A percentile compares a stretch with the other conserved stretches of the same genome.
These are phyloP conservation scores for Cuculus canorus DNA, from an alignment of 2,797 vertebrate genomes.

Conservation along the genomic window DNA sequence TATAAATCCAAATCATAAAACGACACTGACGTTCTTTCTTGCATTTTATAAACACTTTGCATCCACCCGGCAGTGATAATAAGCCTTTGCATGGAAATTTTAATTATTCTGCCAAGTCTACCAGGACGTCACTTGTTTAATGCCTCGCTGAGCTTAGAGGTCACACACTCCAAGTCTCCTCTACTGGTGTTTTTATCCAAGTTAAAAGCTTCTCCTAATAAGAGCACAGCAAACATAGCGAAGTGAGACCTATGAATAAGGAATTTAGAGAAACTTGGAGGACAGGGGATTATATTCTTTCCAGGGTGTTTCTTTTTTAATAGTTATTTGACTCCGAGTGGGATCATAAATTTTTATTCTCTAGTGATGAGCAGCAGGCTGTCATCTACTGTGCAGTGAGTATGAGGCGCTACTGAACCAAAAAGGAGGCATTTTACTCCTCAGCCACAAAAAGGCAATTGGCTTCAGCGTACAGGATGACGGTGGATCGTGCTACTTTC, in stretches of 20 bases:
- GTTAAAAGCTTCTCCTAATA: conserved; percentile 11
- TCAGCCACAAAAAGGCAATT: neutral
- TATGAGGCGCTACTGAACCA: neutral
- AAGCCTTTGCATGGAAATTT: conserved; percentile 58
- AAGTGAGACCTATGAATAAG: neutral
- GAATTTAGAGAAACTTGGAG: neutral
- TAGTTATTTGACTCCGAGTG: neutral
- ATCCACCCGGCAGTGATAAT: conserved; percentile 39
- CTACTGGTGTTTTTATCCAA: neutral
- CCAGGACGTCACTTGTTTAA: conserved; percentile 50
- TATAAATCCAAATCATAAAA: conserved; percentile 3
- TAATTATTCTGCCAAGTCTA: conserved; percentile 61
- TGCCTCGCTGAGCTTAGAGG: conserved; percentile 51
- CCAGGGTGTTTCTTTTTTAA: neutral
- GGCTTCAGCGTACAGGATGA: neutral
- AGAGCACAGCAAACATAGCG: conserved; percentile 8
- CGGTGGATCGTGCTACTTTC: no score
- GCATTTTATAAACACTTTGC: conserved; percentile 51
- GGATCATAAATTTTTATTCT: neutral
- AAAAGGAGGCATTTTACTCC: neutral
- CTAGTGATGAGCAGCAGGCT: neutral
- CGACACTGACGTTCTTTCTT: neutral
- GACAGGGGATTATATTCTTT: conserved; percentile 14
- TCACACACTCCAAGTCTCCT: conserved; percentile 32
- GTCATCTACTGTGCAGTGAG: neutral